Evolutionary conservation across 2,113 vertebrate species (phyloP).

Genomic region (Hipposideros armiger): DNA sequence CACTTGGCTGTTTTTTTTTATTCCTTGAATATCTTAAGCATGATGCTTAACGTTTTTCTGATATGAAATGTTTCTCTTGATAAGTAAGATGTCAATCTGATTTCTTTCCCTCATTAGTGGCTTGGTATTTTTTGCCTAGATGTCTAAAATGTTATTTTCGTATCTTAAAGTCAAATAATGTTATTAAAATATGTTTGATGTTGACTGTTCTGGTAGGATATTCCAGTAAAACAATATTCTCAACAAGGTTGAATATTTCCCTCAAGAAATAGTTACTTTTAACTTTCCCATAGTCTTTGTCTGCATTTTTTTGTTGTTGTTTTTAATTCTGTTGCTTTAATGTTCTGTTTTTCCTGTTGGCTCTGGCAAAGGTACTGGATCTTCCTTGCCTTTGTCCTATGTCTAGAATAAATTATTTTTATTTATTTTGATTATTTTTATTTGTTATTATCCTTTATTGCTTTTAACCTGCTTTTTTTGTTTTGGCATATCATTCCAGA

Average conservation of each 20-base stretch:
- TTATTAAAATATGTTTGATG: neutral
- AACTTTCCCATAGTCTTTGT: neutral
- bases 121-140: neutral
- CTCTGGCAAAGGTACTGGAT: neutral
- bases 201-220: neutral
- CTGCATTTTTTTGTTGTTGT: neutral
- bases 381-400: neutral
- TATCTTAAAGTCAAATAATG: neutral
- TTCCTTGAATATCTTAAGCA: neutral
- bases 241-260: neutral
- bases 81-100: neutral
- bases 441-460: neutral
- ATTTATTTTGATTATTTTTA: neutral
- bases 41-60: neutral
- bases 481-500: neutral
- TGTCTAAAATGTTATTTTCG: neutral
- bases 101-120: neutral
- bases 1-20: neutral
- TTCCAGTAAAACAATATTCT: neutral
- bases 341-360: neutral
- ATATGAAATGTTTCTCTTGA: neutral
- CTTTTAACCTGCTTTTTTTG: neutral
- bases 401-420: neutral
- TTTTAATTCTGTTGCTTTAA: neutral
- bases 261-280: neutral